Evolutionary conservation across 2,797 vertebrate genomes (phyloP), one percentile per base, ranked within the genome.

Genomic region (Sebastes paucispinis): DNA sequence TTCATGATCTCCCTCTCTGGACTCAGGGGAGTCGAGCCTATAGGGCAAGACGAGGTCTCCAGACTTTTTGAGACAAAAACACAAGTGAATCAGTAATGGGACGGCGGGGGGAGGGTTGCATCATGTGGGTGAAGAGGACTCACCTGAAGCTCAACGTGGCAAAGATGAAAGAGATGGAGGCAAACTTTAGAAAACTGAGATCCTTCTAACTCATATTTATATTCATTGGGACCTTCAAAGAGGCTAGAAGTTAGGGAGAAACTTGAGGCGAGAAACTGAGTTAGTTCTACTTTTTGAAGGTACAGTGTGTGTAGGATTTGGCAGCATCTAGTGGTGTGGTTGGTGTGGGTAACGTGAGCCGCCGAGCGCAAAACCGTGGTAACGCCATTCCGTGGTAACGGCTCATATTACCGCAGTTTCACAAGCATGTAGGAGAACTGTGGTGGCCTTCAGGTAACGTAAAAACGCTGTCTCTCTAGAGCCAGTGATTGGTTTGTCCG

Each of bases 1-100:
- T 88, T 86, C 52, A 86, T 85, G 82, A 91, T 58, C 83, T 59
- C 73, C 50, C 47, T 50, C 62, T 70, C 73, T 57, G 73, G 87
- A 88, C 84, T 54, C 55, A 43, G 76, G 77, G 75, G 82, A 77
- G 58, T 32, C 1, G 1, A 70, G 39, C 34, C 79, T 14, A 69
- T 2, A 16, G 63, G 62, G 75, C 57, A 68, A 65, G 71, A 82
- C 1, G 2, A 6, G n/a, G 76, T 70, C 65, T 87, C 69, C 52
- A n/a, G 6, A 68, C 72, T 86, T 86, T 84, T 36, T 20, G 11
- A 74, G 36, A 68, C 43, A 81, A 85, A 81, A 82, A 77, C 72
- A 64, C n/a, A 70, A 76, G 16, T 73, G 66, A 82, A 87, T 75
- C 50, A 60, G 79, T 72, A 70, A 75, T 73, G 54, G 20, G 25